phyloP scores from a whole-genome alignment of 1,140 invertebrate genomes.

The Drosophila lowei region DNA sequence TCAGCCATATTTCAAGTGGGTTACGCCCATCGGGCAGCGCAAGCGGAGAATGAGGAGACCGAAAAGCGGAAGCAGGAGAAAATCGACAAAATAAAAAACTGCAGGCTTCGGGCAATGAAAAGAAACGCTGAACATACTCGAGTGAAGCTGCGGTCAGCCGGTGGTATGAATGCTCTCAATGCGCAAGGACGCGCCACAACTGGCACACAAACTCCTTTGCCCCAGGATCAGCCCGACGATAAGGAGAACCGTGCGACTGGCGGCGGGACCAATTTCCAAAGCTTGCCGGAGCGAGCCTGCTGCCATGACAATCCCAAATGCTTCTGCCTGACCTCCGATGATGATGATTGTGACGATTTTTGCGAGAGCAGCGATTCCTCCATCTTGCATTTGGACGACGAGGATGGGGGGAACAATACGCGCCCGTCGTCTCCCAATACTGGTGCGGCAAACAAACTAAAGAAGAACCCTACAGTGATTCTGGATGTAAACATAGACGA shows the following conservation, averaged over 20 bases:
- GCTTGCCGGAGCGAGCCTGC: not conserved
- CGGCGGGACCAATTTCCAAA: not conserved
- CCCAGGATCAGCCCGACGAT: slow-evolving; percentile 1
- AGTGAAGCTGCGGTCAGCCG: slow-evolving; percentile 22
- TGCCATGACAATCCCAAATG: slow-evolving; percentile 11
- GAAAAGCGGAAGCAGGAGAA: slow-evolving; percentile 44
- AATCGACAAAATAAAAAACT: slow-evolving; percentile 53
- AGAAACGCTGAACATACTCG: slow-evolving; percentile 7
- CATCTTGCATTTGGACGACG: slow-evolving; percentile 1
- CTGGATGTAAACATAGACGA: slow-evolving; percentile 63
- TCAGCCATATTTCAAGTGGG: slow-evolving; percentile 70
- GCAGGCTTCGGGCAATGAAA: slow-evolving; percentile 32
- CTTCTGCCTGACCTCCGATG: slow-evolving; percentile 15
- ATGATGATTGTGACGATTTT: slow-evolving; percentile 25
- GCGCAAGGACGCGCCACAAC: slow-evolving; percentile 47
- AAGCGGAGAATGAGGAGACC: slow-evolving; percentile 53
- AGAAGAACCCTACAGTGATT: slow-evolving; percentile 60
- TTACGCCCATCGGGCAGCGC: slow-evolving; percentile 70
- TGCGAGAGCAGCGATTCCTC: not conserved
- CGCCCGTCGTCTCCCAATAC: not conserved
- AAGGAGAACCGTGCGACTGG: not conserved
- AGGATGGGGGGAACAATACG: not conserved
- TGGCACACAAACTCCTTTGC: slow-evolving; percentile 56
- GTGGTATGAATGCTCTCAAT: slow-evolving; percentile 34
- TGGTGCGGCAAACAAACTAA: slow-evolving; percentile 7